Percentiles rank a stretch among this genome's conserved stretches.
Conservation (phyloP, 2,888 invertebrate genomes). For the Mayetiola destructor region DNA sequence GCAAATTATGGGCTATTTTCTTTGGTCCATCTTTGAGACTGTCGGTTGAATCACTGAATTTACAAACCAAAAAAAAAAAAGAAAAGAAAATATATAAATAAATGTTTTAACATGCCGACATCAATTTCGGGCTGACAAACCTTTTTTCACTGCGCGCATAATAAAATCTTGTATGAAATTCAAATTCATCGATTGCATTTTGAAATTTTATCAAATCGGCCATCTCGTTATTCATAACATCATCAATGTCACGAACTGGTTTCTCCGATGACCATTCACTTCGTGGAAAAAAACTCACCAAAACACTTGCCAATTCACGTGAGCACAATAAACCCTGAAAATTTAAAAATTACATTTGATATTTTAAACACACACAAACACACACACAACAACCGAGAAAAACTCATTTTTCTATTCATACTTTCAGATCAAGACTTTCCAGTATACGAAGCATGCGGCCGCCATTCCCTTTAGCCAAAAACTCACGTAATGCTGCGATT, state of each 20-base stretch:
- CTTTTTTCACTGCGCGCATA: not conserved
- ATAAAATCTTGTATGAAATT: not conserved
- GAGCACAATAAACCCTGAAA: slow-evolving; percentile 30
- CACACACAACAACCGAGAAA: too few relatives aligned
- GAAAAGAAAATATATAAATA: too few relatives aligned
- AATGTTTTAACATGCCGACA: too few relatives aligned
- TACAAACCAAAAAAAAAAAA: too few relatives aligned
- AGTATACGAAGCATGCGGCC: slow-evolving; percentile 29
- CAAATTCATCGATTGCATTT: not conserved
- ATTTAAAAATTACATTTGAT: slow-evolving; percentile 12
- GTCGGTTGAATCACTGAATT: too few relatives aligned
- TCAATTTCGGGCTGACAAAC: not conserved
- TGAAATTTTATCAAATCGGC: not conserved
- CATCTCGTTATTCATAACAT: too few relatives aligned
- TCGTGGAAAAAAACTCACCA: slow-evolving; percentile 33
- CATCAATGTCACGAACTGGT: not conserved
- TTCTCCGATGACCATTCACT: slow-evolving; percentile 27
- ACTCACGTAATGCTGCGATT: slow-evolving; percentile 31
- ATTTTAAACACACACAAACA: too few relatives aligned
- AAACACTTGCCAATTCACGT: slow-evolving; percentile 28
- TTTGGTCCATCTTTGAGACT: too few relatives aligned
- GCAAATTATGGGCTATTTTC: too few relatives aligned
- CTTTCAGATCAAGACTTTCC: slow-evolving; percentile 29
- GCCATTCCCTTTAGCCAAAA: slow-evolving; percentile 30
- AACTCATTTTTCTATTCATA: slow-evolving; percentile 20